Conservation (phyloP, 2,113 vertebrate species). For the Halcyon malimbica region DNA sequence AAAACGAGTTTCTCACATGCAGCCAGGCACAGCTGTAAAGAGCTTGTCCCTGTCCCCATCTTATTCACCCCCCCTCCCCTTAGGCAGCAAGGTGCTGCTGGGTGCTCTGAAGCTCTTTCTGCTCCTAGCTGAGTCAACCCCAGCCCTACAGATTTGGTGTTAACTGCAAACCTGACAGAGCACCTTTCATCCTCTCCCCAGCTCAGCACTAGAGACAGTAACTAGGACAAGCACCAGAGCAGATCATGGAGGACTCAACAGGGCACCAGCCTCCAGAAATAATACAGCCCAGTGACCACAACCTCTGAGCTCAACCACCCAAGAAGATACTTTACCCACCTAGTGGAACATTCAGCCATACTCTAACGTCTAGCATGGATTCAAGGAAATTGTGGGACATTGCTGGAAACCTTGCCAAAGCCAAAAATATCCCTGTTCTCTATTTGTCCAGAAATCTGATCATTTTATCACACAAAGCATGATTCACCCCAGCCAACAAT, state of each 20-base stretch:
- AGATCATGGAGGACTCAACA: accelerated
- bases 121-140: background rate
- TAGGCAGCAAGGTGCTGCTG: background rate
- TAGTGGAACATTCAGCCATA: background rate
- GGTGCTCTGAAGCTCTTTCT: background rate
- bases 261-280: background rate
- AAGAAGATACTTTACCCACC: background rate
- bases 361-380: accelerated
- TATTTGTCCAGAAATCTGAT: background rate
- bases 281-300: accelerated
- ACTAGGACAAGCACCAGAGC: background rate
- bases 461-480: background rate
- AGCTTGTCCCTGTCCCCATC: background rate
- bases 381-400: background rate
- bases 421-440: background rate
- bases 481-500: background rate
- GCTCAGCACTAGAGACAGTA: accelerated
- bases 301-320: background rate
- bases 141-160: background rate
- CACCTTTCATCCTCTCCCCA: background rate
- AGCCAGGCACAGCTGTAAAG: background rate
- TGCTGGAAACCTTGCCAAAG: background rate
- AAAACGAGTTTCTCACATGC: background rate
- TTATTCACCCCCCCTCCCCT: background rate
- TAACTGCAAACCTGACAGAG: background rate